Evolutionary conservation across 2,797 vertebrate species (phyloP).

Genomic region (Acanthurus lineatus): DNA sequence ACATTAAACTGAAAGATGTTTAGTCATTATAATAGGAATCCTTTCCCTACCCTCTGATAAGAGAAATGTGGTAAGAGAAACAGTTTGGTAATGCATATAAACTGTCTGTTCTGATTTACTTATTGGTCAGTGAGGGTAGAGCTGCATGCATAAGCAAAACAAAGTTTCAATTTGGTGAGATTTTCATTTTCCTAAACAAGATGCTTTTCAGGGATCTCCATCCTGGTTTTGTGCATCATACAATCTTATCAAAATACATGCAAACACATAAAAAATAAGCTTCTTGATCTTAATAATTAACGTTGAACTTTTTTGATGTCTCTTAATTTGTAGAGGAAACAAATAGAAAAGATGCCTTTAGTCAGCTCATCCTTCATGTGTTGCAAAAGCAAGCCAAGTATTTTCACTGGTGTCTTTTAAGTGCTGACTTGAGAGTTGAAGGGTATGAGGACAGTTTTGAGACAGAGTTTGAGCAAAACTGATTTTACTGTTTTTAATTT

Average conservation of each 20-base stretch:
- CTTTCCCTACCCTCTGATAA: neutral
- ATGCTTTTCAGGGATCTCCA: neutral
- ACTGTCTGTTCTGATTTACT: neutral
- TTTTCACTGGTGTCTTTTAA: neutral
- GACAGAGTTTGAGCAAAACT: neutral
- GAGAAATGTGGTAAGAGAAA: neutral
- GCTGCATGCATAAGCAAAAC: neutral
- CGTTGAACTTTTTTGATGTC: neutral
- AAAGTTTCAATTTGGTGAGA: conserved; percentile 10
- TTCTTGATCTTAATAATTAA: neutral
- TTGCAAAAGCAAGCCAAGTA: neutral
- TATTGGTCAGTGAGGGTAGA: neutral
- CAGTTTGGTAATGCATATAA: too few species aligned
- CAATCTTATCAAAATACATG: neutral
- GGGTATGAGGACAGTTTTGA: neutral
- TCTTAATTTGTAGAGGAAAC: neutral
- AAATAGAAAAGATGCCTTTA: neutral
- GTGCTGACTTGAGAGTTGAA: neutral
- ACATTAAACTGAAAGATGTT: neutral
- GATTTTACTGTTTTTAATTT: neutral
- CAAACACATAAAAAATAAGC: neutral
- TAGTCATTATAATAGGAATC: neutral
- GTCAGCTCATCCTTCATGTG: neutral
- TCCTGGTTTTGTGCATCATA: neutral
- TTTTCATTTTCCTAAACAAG: neutral